These are phyloP conservation scores for Atrichornis clamosus DNA, from an alignment of 2,113 vertebrate species.

Conservation along the genomic window DNA sequence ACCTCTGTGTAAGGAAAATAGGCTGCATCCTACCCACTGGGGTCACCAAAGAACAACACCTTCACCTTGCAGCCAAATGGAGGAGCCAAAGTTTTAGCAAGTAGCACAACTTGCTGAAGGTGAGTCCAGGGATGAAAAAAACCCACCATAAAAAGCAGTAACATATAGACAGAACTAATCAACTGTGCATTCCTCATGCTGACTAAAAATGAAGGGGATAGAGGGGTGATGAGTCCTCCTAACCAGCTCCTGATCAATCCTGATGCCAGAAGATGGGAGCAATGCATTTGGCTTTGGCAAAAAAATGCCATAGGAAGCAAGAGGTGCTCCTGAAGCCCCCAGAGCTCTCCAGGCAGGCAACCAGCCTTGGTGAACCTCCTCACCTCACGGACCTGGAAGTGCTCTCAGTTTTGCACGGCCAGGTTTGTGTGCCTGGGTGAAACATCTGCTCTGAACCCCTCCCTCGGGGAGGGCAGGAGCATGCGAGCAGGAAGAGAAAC, in stretches of 20 bases:
- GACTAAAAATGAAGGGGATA: background rate
- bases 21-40: background rate
- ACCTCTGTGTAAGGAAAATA: background rate
- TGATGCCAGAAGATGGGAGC: background rate
- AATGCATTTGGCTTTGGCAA: background rate
- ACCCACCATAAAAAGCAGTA: rapidly evolving
- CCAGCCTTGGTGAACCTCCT: background rate
- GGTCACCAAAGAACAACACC: background rate
- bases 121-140: background rate
- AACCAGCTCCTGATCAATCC: background rate
- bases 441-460: rapidly evolving
- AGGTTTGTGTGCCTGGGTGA: background rate
- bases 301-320: background rate
- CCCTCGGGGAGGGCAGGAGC: background rate
- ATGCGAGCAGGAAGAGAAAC: too few species aligned
- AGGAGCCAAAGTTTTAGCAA: background rate
- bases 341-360: background rate
- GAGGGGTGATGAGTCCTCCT: background rate
- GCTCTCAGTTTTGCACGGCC: background rate
- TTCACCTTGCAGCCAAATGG: background rate
- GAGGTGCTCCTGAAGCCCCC: background rate
- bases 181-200: background rate
- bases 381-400: background rate
- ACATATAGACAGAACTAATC: background rate
- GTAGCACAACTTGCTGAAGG: background rate